Conservation (phyloP, 2,797 vertebrate genomes). For the Eutrigla gurnardus region DNA sequence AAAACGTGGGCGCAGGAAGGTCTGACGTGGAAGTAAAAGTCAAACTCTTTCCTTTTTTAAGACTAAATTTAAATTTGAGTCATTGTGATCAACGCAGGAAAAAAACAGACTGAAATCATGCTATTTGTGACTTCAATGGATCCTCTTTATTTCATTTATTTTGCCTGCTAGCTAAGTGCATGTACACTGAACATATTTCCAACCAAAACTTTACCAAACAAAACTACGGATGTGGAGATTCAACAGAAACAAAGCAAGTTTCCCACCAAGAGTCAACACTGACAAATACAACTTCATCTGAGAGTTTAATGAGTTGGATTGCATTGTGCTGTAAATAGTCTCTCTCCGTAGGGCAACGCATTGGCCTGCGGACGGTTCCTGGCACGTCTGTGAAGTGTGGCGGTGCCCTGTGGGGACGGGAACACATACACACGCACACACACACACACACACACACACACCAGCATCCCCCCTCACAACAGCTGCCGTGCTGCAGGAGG, state of each 20-base stretch:
- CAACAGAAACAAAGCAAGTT: conserved; percentile 61
- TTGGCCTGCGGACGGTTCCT: conserved; percentile 82
- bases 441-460: conserved; percentile 64
- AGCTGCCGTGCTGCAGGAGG: conserved; percentile 96
- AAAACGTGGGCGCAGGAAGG: conserved; percentile 4
- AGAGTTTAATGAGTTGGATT: conserved; percentile 82
- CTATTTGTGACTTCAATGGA: conserved; percentile 18
- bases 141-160: background rate
- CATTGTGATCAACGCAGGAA: conserved; percentile 6
- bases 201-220: conserved; percentile 45
- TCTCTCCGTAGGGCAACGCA: conserved; percentile 76
- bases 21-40: no score
- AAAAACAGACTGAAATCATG: conserved; percentile 1
- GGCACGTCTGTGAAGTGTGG: conserved; percentile 80
- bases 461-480: conserved; percentile 90
- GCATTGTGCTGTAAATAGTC: conserved; percentile 82
- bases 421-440: conserved; percentile 42
- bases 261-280: conserved; percentile 63
- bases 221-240: conserved; percentile 46
- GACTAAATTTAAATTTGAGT: background rate
- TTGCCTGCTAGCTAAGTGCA: conserved; percentile 34
- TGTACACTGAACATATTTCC: conserved; percentile 50
- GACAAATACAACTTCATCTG: conserved; percentile 69
- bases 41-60: no score
- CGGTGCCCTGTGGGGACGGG: conserved; percentile 81